Evolutionary conservation across 1,140 invertebrate species (phyloP).

Genomic region (Temnothorax nylanderi): DNA sequence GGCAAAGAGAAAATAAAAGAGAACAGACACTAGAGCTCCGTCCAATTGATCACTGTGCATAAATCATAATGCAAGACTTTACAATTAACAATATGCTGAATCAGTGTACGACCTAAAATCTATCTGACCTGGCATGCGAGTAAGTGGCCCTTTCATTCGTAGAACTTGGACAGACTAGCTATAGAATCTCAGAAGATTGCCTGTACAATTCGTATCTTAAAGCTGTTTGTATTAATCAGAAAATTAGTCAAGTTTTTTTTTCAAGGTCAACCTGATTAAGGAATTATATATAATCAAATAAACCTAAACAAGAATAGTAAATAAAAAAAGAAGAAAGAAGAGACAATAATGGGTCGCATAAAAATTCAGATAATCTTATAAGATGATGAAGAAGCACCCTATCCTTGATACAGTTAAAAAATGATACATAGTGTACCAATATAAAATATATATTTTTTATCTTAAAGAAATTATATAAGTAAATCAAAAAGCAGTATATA

Average conservation of each 20-base stretch:
- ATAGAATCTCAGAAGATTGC: not conserved
- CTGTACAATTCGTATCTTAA: not conserved
- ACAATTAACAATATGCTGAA: not conserved
- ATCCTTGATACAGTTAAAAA: not conserved
- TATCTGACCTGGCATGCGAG: not conserved
- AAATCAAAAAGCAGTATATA: not conserved
- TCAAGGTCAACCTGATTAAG: not conserved
- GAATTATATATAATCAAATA: not conserved
- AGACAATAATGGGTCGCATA: not conserved
- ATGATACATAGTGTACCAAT: not conserved
- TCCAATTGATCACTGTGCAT: not conserved
- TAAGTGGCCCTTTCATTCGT: too few relatives aligned
- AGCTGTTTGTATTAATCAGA: not conserved
- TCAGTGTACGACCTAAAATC: not conserved
- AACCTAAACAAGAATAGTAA: too few relatives aligned
- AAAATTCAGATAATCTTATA: not conserved
- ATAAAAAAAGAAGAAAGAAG: not conserved
- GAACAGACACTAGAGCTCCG: not conserved
- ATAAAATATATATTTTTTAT: not conserved
- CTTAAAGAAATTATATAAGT: not conserved
- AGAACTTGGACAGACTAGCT: not conserved
- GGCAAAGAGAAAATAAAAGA: not conserved
- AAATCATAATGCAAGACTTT: not conserved
- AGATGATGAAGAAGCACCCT: not conserved
- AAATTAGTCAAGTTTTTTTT: not conserved